Evolutionary conservation across 2,888 invertebrate species (phyloP), one percentile per base, ranked within the genome.

Genomic region (Tanypteryx hageni): DNA sequence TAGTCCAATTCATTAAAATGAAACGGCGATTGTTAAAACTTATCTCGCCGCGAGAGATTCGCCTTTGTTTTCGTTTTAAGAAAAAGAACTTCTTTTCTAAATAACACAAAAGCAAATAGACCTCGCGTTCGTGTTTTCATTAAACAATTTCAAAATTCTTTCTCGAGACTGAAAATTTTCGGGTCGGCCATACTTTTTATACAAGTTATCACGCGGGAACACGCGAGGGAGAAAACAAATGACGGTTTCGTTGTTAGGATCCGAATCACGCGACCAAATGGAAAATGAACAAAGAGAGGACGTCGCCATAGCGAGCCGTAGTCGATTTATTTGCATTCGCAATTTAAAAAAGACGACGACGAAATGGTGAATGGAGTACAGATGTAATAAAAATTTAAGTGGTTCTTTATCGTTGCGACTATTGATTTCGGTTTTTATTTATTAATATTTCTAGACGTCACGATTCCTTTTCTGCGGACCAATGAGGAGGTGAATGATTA

Each of bases 191-290:
- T 27, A 76, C 27, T 76, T 76, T 76, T 76, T 68, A 10, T 16
- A 18, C n/a, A 27, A 76, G 76, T 27, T 76, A 76, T 76, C 76
- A 76, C 76, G 76, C 76, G 76, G 22, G 11, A 76, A 27, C 76
- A 76, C 76, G 76, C 76, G 76, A 76, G 27, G 22, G 22, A 27
- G 76, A 76, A 76, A 76, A 76, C 76, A 76, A 76, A 76, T 76
- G 76, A 76, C 76, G 76, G 22, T 76, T 13, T 13, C 22, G 22
- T 22, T 76, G 27, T 76, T 76, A 76, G 76, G 76, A 76, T 76
- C 13, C 76, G 22, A 76, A 76, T 13, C 76, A 76, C 76, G 76
- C 76, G 76, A 76, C 22, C 27, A 27, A n/a, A n/a, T 68, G 76
- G 76, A 44, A 44, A 44, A 44, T 1, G 5, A 44, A 44, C 44